Evolutionary conservation across 1,140 invertebrate species (phyloP).

Genomic region (Myzus persicae): DNA sequence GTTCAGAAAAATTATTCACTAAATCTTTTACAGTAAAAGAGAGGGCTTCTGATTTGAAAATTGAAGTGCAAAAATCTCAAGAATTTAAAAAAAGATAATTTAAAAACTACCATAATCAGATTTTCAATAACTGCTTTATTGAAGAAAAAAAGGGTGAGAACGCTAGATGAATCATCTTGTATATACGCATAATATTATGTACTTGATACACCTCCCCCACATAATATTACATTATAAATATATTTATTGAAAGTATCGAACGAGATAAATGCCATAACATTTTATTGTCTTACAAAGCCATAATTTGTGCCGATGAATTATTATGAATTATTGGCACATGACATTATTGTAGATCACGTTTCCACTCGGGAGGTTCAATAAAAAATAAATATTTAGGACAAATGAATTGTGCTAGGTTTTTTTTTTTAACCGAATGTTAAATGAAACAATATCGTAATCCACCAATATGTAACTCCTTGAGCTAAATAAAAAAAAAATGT

Average conservation of each 20-base stretch:
- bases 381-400: slow-evolving; percentile 14
- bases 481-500: not conserved
- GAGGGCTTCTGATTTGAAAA: too few relatives aligned
- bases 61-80: too few relatives aligned
- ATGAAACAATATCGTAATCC: slow-evolving; percentile 13
- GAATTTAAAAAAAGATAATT: too few relatives aligned
- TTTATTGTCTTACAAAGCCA: not conserved
- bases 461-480: not conserved
- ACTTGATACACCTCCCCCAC: not conserved
- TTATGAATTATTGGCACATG: not conserved
- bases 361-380: not conserved
- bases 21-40: too few relatives aligned
- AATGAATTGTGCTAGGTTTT: not conserved
- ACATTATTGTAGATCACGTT: not conserved
- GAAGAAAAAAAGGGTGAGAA: too few relatives aligned
- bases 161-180: too few relatives aligned
- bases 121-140: too few relatives aligned
- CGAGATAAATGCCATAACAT: not conserved
- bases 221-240: not conserved
- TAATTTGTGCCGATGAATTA: not conserved
- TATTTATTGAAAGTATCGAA: not conserved
- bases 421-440: not conserved
- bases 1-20: too few relatives aligned
- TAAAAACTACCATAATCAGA: too few relatives aligned
- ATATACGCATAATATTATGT: too few relatives aligned